A percentile compares a stretch with the other conserved stretches of the same genome.
Evolutionary conservation across 2,113 vertebrate genomes (phyloP).

Genomic region (Lepisosteus oculatus): DNA sequence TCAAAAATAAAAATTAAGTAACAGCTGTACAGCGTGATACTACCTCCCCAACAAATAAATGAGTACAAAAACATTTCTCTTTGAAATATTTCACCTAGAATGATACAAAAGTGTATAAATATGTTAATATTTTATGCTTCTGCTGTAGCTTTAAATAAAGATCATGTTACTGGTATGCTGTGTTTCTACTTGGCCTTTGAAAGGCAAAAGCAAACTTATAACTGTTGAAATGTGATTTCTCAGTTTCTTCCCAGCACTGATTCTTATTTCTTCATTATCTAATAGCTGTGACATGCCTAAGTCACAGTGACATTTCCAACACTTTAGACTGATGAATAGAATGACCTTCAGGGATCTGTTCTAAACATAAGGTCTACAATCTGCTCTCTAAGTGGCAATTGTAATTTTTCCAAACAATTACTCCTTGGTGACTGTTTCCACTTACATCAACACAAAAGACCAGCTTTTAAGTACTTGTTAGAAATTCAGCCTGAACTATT

Average conservation of each 20-base stretch:
- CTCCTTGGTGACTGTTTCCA: slow-evolving; percentile 1
- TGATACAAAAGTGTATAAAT: no score
- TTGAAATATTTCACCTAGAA: no score
- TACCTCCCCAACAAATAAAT: no score
- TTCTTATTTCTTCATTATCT: background rate
- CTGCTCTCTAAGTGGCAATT: background rate
- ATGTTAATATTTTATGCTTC: no score
- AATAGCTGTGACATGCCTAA: slow-evolving; percentile 6
- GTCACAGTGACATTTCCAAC: background rate
- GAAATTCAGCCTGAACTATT: background rate
- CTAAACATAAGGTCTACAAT: background rate
- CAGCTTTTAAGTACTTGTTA: background rate
- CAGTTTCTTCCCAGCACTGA: background rate
- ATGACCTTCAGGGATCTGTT: slow-evolving; percentile 3
- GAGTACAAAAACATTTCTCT: no score
- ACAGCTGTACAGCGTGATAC: no score
- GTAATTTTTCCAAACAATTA: slow-evolving; percentile 1
- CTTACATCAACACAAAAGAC: background rate
- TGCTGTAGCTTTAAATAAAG: no score
- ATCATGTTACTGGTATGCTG: no score
- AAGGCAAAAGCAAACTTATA: background rate
- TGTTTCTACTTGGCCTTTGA: background rate
- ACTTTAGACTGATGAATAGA: slow-evolving; percentile 3
- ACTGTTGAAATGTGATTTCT: background rate
- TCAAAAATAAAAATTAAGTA: no score